These are phyloP conservation scores for Periophthalmus modestus DNA, from an alignment of 2,113 vertebrate genomes.

Conservation along the genomic window DNA sequence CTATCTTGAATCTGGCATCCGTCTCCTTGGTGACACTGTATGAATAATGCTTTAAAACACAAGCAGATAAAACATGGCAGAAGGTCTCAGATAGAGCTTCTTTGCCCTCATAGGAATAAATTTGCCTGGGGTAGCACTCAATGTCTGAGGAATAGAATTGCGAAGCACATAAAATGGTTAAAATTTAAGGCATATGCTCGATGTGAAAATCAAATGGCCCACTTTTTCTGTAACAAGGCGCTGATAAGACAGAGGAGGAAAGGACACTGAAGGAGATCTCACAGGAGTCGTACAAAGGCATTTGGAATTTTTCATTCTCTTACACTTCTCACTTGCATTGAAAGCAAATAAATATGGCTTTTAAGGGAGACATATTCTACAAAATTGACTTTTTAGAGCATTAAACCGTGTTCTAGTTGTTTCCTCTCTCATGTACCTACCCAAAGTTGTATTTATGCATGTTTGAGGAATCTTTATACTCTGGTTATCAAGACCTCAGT, in stretches of 20 bases:
- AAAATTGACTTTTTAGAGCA: no score
- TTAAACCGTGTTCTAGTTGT: no score
- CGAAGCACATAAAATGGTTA: conserved; percentile 15
- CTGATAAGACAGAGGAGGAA: not conserved
- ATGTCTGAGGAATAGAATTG: conserved; percentile 15
- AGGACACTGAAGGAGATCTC: not conserved
- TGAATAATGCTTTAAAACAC: conserved; percentile 55
- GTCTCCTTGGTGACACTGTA: conserved; percentile 50
- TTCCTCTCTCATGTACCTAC: no score
- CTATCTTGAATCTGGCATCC: conserved; percentile 8
- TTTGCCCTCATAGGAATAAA: conserved; percentile 28
- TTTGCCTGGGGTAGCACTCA: conserved; percentile 27
- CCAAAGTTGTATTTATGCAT: no score
- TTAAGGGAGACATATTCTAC: no score
- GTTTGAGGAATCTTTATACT: no score
- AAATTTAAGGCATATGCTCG: not conserved
- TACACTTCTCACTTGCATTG: no score
- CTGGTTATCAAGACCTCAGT: no score
- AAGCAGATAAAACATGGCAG: conserved; percentile 17
- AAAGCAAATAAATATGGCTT: no score
- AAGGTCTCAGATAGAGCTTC: conserved; percentile 34
- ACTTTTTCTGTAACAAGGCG: conserved; percentile 2
- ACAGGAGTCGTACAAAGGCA: not conserved
- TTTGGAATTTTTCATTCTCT: no score
- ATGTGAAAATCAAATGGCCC: conserved; percentile 6